Evolutionary conservation across 2,113 vertebrate species (phyloP), one percentile per base, ranked within the genome.

Genomic region (Casuarius casuarius): DNA sequence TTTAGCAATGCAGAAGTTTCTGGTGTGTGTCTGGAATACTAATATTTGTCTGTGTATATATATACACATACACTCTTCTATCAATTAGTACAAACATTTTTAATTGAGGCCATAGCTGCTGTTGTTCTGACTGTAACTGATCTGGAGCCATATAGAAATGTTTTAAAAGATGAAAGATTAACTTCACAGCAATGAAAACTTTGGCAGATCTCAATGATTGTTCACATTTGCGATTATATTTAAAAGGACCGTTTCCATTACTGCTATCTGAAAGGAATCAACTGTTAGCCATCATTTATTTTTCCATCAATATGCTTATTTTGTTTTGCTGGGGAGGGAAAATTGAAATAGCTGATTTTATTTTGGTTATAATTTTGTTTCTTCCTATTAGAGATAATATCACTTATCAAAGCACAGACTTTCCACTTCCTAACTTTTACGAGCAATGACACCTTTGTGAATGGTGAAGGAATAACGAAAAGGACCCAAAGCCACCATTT

Each of bases 141-240:
- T 85, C 40, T 92, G 70, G 18, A 79, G 62, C 67, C 66, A 89
- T 70, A 91, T 87, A 92, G 82, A 94, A 95, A 87, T 70, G 28
- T 83, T 91, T 87, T n/a, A 85, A 91, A 94, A 95, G 35, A 92
- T 87, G 54, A 95, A 95, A 94, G 67, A 92, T 85, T 70, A 87
- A 87, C 49, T 87, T 96, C 54, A 54, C 66, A 82, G 62, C 62
- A 91, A 48, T 54, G 49, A 95, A 93, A 95, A 48, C 21, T 67
- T 84, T 82, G 81, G 81, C 83, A 87, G 48, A 62, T 91, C 42
- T 82, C 84, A 85, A 59, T 94, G 92, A 96, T 87, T 65, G 71
- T 94, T 94, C 94, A 74, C 89, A 89, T 94, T 79, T 70, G 84
- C 67, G 92, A 92, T 91, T 90, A 75, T 35, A 84, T 96, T 90